phyloP scores from a whole-genome alignment of 1,140 invertebrate species.

The Odontomachus brunneus region DNA sequence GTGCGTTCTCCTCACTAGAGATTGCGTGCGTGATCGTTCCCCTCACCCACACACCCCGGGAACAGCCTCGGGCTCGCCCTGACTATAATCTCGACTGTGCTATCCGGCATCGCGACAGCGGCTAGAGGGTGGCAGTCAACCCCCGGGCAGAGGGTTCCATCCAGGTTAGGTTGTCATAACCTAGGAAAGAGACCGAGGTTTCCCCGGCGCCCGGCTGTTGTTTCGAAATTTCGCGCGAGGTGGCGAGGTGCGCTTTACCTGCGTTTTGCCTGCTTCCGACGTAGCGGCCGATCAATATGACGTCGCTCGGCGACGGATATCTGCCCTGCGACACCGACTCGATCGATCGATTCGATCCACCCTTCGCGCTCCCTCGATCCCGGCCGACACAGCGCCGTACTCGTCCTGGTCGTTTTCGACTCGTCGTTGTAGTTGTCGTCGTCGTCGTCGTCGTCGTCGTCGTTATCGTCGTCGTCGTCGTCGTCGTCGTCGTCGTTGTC shows the following conservation, averaged over 20 bases:
- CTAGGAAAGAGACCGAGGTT: slow-evolving; percentile 5
- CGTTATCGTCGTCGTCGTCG: slow-evolving; percentile 26
- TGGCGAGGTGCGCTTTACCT: slow-evolving; percentile 21
- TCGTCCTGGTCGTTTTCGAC: slow-evolving; percentile 25
- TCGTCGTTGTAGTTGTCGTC: neutral
- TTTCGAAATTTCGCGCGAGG: slow-evolving; percentile 3
- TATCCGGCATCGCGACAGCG: no score
- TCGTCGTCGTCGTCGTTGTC: no score
- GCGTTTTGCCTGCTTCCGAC: neutral
- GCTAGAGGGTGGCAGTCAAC: no score
- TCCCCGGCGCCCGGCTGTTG: neutral
- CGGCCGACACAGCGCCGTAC: neutral
- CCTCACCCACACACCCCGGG: no score
- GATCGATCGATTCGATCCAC: slow-evolving; percentile 2
- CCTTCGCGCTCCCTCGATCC: slow-evolving; percentile 52
- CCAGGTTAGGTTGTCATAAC: slow-evolving; percentile 52
- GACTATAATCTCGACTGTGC: no score
- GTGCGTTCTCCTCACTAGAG: no score
- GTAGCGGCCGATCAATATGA: no score
- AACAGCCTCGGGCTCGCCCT: no score
- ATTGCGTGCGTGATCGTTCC: no score
- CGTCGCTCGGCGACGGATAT: neutral
- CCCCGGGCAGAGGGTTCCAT: no score
- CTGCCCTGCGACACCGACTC: neutral
- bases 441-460: slow-evolving; percentile 17